These are phyloP conservation scores for Dromococcyx pavoninus DNA, from an alignment of 2,797 vertebrate species.

Conservation along the genomic window DNA sequence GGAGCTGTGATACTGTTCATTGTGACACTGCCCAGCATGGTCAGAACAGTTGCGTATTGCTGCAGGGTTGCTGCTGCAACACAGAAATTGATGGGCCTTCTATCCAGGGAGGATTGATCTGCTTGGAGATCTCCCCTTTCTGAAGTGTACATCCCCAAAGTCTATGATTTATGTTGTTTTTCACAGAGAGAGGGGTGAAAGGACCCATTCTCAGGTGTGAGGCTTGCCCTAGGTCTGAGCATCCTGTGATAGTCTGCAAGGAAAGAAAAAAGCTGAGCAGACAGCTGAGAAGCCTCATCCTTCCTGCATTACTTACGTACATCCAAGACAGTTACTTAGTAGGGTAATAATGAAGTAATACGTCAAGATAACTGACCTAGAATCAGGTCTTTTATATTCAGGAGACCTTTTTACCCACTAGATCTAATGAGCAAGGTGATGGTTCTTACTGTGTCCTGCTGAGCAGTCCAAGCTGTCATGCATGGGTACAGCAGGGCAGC, in stretches of 20 bases:
- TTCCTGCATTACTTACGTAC: background rate
- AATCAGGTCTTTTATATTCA: background rate
- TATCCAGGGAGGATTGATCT: too few species aligned
- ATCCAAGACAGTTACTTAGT: background rate
- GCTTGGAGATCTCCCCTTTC: background rate
- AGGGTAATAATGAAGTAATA: background rate
- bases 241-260: background rate
- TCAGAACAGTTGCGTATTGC: background rate
- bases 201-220: background rate
- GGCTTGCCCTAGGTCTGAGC: background rate
- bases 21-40: background rate
- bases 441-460: background rate
- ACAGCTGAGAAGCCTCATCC: background rate
- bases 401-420: background rate
- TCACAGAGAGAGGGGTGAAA: background rate
- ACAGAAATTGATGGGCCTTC: background rate
- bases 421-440: background rate
- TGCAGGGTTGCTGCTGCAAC: background rate
- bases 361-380: background rate
- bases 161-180: background rate
- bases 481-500: background rate
- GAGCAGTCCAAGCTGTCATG: background rate
- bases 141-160: background rate
- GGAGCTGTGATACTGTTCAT: background rate
- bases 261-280: background rate